A percentile compares a stretch with the other conserved stretches of the same genome.
Evolutionary conservation across 2,888 invertebrate species (phyloP).

Genomic region (Dryococelus australis): DNA sequence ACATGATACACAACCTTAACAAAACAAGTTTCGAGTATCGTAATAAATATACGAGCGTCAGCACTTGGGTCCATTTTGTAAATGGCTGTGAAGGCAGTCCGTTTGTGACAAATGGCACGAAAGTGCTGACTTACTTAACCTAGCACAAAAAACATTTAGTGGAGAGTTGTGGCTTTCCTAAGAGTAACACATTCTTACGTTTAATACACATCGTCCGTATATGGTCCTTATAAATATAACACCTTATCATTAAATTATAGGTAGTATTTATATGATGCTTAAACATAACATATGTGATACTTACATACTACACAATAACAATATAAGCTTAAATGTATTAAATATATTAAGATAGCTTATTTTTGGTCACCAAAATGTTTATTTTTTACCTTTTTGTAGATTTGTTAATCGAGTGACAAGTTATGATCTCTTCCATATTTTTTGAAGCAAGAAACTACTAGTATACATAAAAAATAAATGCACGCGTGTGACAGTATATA

Average conservation of each 20-base stretch:
- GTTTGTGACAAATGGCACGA: neutral
- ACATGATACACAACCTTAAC: conserved; percentile 9
- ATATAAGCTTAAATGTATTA: neutral
- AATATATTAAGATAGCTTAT: neutral
- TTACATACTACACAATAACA: neutral
- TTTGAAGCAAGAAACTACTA: neutral
- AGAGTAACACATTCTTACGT: neutral
- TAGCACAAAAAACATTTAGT: neutral
- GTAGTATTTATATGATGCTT: neutral
- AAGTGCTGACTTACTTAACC: conserved; percentile 6
- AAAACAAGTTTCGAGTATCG: neutral
- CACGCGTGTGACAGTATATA: neutral
- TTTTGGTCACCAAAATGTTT: neutral
- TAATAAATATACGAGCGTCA: neutral
- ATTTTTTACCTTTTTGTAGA: neutral
- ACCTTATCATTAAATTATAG: neutral
- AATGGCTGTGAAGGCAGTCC: neutral
- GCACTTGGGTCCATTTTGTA: neutral
- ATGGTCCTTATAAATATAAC: neutral
- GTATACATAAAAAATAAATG: neutral
- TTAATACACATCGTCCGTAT: neutral
- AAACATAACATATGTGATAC: neutral
- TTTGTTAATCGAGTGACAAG: neutral
- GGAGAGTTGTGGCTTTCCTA: neutral
- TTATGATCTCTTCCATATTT: neutral